A percentile compares a stretch with the other conserved stretches of the same genome.
These are phyloP conservation scores for Oasisia sp. DNA, from an alignment of 2,888 invertebrate genomes.

Conservation along the genomic window DNA sequence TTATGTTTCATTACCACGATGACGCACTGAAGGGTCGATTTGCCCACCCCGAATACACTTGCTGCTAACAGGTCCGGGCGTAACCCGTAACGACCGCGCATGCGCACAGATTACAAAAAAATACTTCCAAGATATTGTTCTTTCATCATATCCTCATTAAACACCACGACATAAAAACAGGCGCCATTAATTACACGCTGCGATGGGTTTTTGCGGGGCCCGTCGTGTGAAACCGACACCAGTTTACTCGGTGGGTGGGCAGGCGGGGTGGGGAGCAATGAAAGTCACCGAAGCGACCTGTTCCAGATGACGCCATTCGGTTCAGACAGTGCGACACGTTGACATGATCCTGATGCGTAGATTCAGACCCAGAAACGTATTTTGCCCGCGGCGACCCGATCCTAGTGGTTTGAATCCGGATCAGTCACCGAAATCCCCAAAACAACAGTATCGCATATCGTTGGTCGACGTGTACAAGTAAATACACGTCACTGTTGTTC, in stretches of 20 bases:
- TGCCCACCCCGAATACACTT: neutral
- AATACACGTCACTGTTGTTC: too few species aligned
- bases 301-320: neutral
- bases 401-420: too few species aligned
- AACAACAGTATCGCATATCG: too few species aligned
- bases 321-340: neutral
- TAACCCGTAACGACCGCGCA: neutral
- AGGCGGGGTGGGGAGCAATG: neutral
- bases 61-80: neutral
- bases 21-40: neutral
- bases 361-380: neutral
- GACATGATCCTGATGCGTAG: neutral
- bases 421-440: too few species aligned
- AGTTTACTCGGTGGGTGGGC: neutral
- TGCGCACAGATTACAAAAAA: neutral
- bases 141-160: neutral
- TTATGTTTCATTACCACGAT: neutral
- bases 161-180: neutral
- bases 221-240: neutral
- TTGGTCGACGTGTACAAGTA: too few species aligned
- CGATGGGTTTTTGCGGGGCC: neutral
- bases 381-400: too few species aligned
- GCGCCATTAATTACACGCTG: neutral
- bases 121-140: neutral
- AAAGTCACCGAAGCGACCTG: neutral